A percentile compares a stretch with the other conserved stretches of the same genome.
Conservation (phyloP, 2,113 vertebrate genomes). For the Henicopernis longicauda region DNA sequence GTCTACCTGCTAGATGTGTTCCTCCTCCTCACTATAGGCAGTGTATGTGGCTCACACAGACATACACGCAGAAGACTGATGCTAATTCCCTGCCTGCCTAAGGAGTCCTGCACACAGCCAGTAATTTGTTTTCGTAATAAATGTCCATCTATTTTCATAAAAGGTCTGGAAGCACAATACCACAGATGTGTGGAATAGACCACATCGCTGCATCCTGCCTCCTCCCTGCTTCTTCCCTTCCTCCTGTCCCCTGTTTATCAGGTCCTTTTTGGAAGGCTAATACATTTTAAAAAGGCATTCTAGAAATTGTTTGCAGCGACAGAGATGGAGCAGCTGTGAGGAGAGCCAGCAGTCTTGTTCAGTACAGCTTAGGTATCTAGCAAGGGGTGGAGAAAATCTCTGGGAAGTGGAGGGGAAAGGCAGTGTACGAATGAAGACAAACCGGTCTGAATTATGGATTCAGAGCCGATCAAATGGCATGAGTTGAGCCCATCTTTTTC, state of each 20-base stretch:
- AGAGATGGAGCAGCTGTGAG: constrained; percentile 29
- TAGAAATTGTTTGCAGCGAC: neutral
- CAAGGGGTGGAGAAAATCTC: neutral
- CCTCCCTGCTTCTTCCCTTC: neutral
- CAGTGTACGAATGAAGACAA: neutral
- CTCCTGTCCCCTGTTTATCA: neutral
- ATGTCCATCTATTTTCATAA: constrained; percentile 38
- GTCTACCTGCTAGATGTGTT: neutral
- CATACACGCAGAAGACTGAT: neutral
- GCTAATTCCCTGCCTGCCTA: neutral
- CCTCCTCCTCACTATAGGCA: neutral
- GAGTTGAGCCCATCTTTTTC: neutral
- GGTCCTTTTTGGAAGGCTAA: constrained; percentile 22
- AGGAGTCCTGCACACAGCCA: neutral
- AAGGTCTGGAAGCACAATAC: neutral
- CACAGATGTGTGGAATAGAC: neutral
- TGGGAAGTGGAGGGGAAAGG: neutral
- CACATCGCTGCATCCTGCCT: neutral
- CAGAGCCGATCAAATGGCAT: neutral
- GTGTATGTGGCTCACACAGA: neutral
- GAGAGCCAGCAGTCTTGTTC: neutral
- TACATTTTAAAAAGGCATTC: constrained; percentile 42
- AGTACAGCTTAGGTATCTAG: neutral
- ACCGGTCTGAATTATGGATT: neutral
- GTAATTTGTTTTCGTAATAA: constrained; percentile 52